Percentiles rank a stretch among this genome's conserved stretches.
These are phyloP conservation scores for Epinephelus awoara DNA, from an alignment of 2,797 vertebrate species.

Conservation along the genomic window DNA sequence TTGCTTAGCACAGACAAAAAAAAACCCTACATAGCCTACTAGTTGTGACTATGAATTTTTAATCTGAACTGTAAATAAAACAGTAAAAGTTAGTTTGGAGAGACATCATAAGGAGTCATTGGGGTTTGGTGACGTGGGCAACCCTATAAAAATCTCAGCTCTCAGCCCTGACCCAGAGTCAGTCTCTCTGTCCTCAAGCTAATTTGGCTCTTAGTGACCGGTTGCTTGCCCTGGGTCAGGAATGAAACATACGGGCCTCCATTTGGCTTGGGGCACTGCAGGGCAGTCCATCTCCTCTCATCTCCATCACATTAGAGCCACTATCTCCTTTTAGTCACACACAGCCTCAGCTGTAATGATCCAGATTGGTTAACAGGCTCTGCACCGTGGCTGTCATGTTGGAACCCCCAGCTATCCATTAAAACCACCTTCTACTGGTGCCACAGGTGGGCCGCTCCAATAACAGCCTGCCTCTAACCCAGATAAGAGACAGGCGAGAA, in stretches of 20 bases:
- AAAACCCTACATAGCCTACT: too few relatives aligned
- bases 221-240: not conserved
- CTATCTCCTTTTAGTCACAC: constrained; percentile 44
- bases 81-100: too few relatives aligned
- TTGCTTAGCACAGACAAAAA: too few relatives aligned
- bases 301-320: constrained; percentile 51
- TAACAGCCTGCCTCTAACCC: constrained; percentile 72
- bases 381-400: constrained; percentile 43
- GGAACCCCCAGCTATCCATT: constrained; percentile 62
- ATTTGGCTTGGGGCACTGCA: constrained; percentile 9
- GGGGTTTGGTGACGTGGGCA: not conserved
- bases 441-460: constrained; percentile 69
- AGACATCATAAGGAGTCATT: too few relatives aligned
- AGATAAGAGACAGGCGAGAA: constrained; percentile 66
- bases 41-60: too few relatives aligned
- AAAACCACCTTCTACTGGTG: constrained; percentile 49
- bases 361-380: constrained; percentile 48
- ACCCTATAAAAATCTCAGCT: not conserved
- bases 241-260: constrained; percentile 25
- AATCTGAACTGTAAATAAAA: too few relatives aligned
- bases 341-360: constrained; percentile 45
- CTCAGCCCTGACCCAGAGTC: constrained; percentile 9
- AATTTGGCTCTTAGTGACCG: constrained; percentile 37
- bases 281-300: constrained; percentile 31
- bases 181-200: constrained; percentile 18